Conservation (phyloP, 1,140 invertebrate genomes). For the Drosophila setifemur region DNA sequence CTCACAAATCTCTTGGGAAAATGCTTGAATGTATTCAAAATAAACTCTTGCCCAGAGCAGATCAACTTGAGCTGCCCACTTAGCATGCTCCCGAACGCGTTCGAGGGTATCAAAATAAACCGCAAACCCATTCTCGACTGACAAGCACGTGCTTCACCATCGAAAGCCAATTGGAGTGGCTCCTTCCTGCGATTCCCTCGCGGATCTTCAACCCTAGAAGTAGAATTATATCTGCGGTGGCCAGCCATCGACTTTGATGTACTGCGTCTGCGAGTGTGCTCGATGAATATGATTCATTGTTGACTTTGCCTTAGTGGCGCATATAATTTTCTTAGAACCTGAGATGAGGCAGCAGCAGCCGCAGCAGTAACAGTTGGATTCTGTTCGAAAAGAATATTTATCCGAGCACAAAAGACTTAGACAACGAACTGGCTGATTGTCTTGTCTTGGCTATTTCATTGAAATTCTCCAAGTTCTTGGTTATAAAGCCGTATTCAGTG, state of each 20-base stretch:
- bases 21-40: background rate
- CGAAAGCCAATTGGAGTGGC: slow-evolving; percentile 50
- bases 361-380: background rate
- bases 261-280: slow-evolving; percentile 22
- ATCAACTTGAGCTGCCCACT: slow-evolving; percentile 28
- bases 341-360: slow-evolving; percentile 21
- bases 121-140: slow-evolving; percentile 41
- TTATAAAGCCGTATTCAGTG: slow-evolving; percentile 19
- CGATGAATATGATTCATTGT: slow-evolving; percentile 63
- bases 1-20: slow-evolving; percentile 7
- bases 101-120: slow-evolving; percentile 38
- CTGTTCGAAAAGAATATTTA: background rate
- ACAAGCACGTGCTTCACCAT: slow-evolving; percentile 61
- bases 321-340: slow-evolving; percentile 47
- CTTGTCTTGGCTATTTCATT: slow-evolving; percentile 53
- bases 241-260: slow-evolving; percentile 17
- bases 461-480: slow-evolving; percentile 51
- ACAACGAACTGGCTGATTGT: slow-evolving; percentile 67
- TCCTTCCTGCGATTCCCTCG: background rate
- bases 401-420: slow-evolving; percentile 68
- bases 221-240: slow-evolving; percentile 13
- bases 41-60: slow-evolving; percentile 1
- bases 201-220: background rate
- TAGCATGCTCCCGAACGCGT: background rate
- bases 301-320: slow-evolving; percentile 13